Evolutionary conservation across 1,140 invertebrate genomes (phyloP).

Genomic region (Caenorhabditis elegans): DNA sequence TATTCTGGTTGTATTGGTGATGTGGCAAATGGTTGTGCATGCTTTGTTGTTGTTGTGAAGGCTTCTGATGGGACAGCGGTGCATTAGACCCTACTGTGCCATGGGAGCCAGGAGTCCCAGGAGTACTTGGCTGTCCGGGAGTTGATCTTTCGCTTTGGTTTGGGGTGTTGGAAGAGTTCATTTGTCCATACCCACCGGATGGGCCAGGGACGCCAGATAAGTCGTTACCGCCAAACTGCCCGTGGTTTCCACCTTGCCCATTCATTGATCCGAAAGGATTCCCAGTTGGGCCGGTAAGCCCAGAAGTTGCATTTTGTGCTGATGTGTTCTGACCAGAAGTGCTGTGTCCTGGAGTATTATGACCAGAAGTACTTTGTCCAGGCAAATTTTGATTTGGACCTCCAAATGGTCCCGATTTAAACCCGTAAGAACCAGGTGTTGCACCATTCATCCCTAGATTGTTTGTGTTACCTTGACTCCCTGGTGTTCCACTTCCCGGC

Average conservation of each 20-base stretch:
- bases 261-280: not conserved
- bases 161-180: not conserved
- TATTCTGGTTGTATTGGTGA: not conserved
- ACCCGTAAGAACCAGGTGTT: too few relatives aligned
- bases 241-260: not conserved
- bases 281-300: not conserved
- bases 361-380: not conserved
- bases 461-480: too few relatives aligned
- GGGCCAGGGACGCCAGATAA: not conserved
- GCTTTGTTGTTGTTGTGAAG: not conserved
- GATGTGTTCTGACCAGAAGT: not conserved
- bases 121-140: not conserved
- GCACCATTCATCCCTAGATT: too few relatives aligned
- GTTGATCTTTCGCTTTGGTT: not conserved
- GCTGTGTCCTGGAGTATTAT: not conserved
- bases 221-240: not conserved
- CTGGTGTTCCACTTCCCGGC: not conserved
- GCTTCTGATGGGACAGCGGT: not conserved
- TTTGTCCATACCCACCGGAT: not conserved
- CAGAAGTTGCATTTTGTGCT: too few relatives aligned
- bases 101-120: not conserved
- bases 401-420: not conserved
- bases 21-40: constrained; percentile 1
- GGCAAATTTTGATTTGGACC: not conserved
- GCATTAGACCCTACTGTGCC: not conserved